phyloP scores from a whole-genome alignment of 2,797 vertebrate species.

The Sparus aurata region DNA sequence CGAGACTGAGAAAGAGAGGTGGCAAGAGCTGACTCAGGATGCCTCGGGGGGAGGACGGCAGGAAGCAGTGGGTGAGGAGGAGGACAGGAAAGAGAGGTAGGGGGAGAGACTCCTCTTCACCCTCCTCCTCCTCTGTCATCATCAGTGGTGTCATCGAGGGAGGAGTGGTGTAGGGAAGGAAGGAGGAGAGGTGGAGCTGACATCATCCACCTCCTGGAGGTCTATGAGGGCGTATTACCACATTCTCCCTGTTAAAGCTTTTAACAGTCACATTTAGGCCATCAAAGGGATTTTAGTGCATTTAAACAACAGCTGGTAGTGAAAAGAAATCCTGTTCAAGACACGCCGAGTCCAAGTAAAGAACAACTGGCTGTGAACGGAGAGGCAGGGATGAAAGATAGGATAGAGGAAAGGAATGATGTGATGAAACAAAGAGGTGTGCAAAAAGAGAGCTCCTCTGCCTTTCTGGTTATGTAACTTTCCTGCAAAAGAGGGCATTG shows the following conservation, averaged over 20 bases:
- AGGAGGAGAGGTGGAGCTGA: conserved; percentile 81
- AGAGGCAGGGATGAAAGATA: conserved; percentile 18
- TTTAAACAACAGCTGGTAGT: conserved; percentile 29
- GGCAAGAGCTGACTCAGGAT: conserved; percentile 76
- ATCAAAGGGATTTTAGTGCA: conserved; percentile 22
- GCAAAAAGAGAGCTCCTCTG: conserved; percentile 34
- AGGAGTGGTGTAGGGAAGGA: conserved; percentile 70
- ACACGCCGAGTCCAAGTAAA: conserved; percentile 25
- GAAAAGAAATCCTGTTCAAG: conserved; percentile 1
- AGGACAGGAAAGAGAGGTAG: conserved; percentile 67
- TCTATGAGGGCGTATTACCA: conserved; percentile 47
- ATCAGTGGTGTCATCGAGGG: conserved; percentile 59
- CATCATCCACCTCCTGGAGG: conserved; percentile 79
- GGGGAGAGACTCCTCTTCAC: conserved; percentile 71
- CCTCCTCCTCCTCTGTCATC: conserved; percentile 72
- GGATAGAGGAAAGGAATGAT: conserved; percentile 12
- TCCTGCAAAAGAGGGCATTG: conserved; percentile 42
- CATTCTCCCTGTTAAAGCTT: conserved; percentile 26
- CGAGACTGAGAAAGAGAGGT: conserved; percentile 49
- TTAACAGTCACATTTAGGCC: conserved; percentile 17
- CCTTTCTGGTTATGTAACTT: conserved; percentile 55
- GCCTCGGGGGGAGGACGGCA: conserved; percentile 63
- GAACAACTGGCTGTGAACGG: background rate
- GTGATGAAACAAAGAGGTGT: conserved; percentile 25
- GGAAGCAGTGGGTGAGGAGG: conserved; percentile 76